A percentile compares a stretch with the other conserved stretches of the same genome.
Evolutionary conservation across 53 echinoderm and acorn worm genomes (phyloP).

Genomic region (Holothuria scabra): DNA sequence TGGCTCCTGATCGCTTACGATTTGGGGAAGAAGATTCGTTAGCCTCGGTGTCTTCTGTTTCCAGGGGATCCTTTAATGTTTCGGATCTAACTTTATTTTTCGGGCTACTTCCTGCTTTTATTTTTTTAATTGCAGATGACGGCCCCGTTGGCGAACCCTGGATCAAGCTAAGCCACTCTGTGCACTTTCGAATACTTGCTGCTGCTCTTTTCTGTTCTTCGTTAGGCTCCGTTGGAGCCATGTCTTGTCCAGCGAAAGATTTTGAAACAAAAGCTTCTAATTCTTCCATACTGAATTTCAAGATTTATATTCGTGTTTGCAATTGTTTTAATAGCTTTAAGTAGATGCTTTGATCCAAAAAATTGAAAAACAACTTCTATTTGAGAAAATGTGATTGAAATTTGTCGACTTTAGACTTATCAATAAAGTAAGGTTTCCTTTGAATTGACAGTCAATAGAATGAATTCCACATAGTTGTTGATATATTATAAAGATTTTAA

Average conservation of each 20-base stretch:
- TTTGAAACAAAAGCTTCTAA: constrained; percentile 94
- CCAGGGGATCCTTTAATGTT: neutral
- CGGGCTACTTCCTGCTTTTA: constrained; percentile 16
- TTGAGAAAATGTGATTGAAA: too few relatives aligned
- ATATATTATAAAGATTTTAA: too few relatives aligned
- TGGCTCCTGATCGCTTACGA: neutral
- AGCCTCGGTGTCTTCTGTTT: constrained; percentile 29
- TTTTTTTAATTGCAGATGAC: neutral
- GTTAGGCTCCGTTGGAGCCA: constrained; percentile 39
- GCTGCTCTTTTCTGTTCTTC: constrained; percentile 54
- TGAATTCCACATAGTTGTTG: too few relatives aligned
- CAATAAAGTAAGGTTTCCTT: too few relatives aligned
- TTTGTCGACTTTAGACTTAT: too few relatives aligned
- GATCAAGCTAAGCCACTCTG: constrained; percentile 81
- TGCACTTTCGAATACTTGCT: constrained; percentile 77
- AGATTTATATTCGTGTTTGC: too few relatives aligned
- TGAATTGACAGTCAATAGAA: too few relatives aligned
- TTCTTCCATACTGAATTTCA: constrained; percentile 71
- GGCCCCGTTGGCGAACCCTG: constrained; percentile 38
- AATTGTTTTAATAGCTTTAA: too few relatives aligned
- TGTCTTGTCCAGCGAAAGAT: constrained; percentile 88
- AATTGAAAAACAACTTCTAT: too few relatives aligned
- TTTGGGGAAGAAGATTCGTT: constrained; percentile 8
- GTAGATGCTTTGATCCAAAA: too few relatives aligned
- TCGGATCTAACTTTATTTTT: constrained; percentile 42